Conservation (phyloP, 2,113 vertebrate species). For the Nothobranchius kuhntae region DNA sequence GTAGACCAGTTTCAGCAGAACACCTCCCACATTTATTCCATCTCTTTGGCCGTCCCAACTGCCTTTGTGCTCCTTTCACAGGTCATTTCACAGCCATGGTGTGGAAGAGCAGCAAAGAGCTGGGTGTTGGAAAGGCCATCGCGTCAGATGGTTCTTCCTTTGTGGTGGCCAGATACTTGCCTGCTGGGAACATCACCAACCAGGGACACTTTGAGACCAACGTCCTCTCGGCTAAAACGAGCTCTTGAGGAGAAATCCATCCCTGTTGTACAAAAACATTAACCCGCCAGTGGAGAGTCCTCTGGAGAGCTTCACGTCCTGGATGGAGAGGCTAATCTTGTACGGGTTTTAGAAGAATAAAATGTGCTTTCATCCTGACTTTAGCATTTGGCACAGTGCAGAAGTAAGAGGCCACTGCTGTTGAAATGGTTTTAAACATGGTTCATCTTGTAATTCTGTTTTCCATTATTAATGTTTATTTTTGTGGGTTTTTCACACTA, state of each 20-base stretch:
- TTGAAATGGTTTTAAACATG: too few species aligned
- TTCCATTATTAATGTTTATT: conserved; percentile 12
- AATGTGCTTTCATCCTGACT: background rate
- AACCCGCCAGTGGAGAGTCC: conserved; percentile 14
- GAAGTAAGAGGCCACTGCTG: too few species aligned
- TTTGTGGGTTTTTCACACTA: conserved; percentile 23
- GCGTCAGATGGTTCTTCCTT: conserved; percentile 93
- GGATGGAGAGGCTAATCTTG: background rate
- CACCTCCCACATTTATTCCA: background rate
- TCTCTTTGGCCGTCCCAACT: background rate
- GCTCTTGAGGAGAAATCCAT: conserved; percentile 36
- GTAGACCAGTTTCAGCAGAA: background rate
- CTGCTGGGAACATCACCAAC: conserved; percentile 95
- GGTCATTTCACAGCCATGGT: conserved; percentile 99
- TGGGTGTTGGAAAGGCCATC: conserved; percentile 92
- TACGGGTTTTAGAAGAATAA: conserved; percentile 18
- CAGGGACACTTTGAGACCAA: conserved; percentile 95
- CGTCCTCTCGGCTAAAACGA: conserved; percentile 84
- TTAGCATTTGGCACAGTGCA: too few species aligned
- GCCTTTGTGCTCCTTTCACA: conserved; percentile 51
- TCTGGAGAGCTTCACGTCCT: conserved; percentile 33
- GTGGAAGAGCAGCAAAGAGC: conserved; percentile 91
- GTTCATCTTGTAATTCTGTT: too few species aligned
- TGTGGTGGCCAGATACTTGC: conserved; percentile 95
- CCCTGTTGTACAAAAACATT: conserved; percentile 11